Percentiles rank a stretch among this genome's conserved stretches.
Conservation (phyloP, 2,113 vertebrate genomes). For the Riparia riparia region DNA sequence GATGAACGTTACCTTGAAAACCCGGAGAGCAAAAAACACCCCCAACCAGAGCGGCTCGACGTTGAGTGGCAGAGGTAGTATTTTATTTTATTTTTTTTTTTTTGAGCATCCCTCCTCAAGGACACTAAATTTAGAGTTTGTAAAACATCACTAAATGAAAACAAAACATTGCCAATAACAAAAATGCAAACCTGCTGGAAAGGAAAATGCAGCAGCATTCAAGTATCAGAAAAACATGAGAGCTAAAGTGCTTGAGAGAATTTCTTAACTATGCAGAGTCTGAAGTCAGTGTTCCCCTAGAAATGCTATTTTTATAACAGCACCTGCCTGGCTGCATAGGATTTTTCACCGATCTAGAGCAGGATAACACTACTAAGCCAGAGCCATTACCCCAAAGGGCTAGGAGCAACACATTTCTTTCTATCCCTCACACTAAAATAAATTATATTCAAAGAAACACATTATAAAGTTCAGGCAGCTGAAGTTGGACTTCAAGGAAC, state of each 20-base stretch:
- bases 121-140: slow-evolving; percentile 52
- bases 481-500: slow-evolving; percentile 3
- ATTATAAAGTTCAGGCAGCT: slow-evolving; percentile 33
- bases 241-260: slow-evolving; percentile 72
- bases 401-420: neutral
- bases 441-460: slow-evolving; percentile 24
- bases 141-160: slow-evolving; percentile 58
- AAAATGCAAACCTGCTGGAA: slow-evolving; percentile 25
- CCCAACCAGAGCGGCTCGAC: neutral
- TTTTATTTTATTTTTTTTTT: slow-evolving; percentile 53
- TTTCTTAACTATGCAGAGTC: slow-evolving; percentile 14
- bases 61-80: slow-evolving; percentile 72
- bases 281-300: slow-evolving; percentile 2
- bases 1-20: neutral
- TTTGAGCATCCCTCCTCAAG: slow-evolving; percentile 66
- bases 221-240: slow-evolving; percentile 34
- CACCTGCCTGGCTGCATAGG: slow-evolving; percentile 34
- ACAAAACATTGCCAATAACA: slow-evolving; percentile 31
- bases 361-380: neutral
- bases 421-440: neutral
- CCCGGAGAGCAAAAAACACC: neutral
- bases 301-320: slow-evolving; percentile 29
- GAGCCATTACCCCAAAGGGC: neutral
- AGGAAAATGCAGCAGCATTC: slow-evolving; percentile 62
- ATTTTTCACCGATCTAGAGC: neutral